Evolutionary conservation across 2,113 vertebrate species (phyloP), one percentile per base, ranked within the genome.

Genomic region (Motacilla tschutschensis): DNA sequence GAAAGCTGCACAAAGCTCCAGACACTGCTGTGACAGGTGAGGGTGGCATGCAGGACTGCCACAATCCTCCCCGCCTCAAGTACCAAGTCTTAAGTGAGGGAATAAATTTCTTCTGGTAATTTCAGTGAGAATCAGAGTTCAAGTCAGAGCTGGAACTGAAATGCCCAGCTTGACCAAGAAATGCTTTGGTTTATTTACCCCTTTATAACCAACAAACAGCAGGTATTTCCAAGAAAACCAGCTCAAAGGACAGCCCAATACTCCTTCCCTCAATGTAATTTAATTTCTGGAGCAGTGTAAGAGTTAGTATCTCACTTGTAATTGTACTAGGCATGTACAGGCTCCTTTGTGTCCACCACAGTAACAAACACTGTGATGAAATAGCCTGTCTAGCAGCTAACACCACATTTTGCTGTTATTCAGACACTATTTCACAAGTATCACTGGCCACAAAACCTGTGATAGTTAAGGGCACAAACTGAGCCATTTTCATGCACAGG

Each of bases 121-220:
- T 82, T 46, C 29, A 31, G 17, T 0, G 0, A 1, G 0, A 72
- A 60, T 50, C 44, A 50, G n/a, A 76, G 18, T 5, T 58, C 29
- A 63, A 55, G 35, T 48, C 64, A 41, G 43, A 60, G 50, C 3
- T 28, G 47, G 69, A 87, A 63, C 28, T 18, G 48, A 70, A 87
- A 82, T 7, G n/a, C 17, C 17, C 12, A 2, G 35, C 17, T 66
- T 55, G 31, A 55, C 41, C 72, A 80, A 77, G 40, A 60, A 87
- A 40, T 9, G 8, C 0, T 0, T 10, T 43, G 26, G 10, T 62
- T 85, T 60, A 63, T 65, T 46, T 59, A 79, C 10, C 17, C 29
- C 38, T 55, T 36, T 11, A 2, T 9, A 76, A 70, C 10, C 35
- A 50, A 70, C 51, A 54, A 83, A 65, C 18, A 70, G 31, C 44